Base-by-base conservation (phyloP, 2,888 invertebrate species). In the Cataglyphis rosenhaueri region DNA sequence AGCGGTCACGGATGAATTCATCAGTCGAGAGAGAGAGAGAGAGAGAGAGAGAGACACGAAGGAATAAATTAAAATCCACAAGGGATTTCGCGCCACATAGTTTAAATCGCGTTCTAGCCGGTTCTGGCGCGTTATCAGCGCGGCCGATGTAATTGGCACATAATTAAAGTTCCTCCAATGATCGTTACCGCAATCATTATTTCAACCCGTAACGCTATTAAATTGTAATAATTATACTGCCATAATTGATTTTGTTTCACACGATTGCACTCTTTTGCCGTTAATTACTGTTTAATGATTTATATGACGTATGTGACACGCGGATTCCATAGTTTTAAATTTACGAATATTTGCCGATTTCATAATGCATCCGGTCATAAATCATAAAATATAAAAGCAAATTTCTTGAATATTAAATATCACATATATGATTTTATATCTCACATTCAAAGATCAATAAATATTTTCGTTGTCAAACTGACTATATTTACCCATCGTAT, bases 61-160 rank as follows among this genome's bases (percentile, higher is more conserved):
- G 78, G 59, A 79, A 62, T 79, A 79, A 83, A 83, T 83, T 83
- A 83, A 83, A 79, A 79, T 79, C 65, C 83, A n/a, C 57, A 12
- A 15, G 71, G 71, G 71, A 83, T 79, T 59, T 79, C 78, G 59
- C 29, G 15, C 32, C 35, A 32, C 68, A 57, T 78, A 79, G 78
- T 79, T 79, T 68, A 79, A 79, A 79, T 79, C 78, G 70, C 78
- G 38, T 8, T 44, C 57, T 68, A 68, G 21, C 41, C 29, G 18
- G 29, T 29, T 1, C 29, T 15, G 32, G 44, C 32, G 70, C 70
- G 59, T 61, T 79, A 79, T 70, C 70, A 52, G n/a, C 52, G 44
- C 59, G 70, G 25, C 32, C 35, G 44, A 68, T 78, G 70, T 79
- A 79, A 79, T 79, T 79, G 78, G 78, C 70, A 79, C 59, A 79